A percentile compares a stretch with the other conserved stretches of the same genome.
Evolutionary conservation across 2,888 invertebrate species (phyloP).

Genomic region (Dynastes maya): DNA sequence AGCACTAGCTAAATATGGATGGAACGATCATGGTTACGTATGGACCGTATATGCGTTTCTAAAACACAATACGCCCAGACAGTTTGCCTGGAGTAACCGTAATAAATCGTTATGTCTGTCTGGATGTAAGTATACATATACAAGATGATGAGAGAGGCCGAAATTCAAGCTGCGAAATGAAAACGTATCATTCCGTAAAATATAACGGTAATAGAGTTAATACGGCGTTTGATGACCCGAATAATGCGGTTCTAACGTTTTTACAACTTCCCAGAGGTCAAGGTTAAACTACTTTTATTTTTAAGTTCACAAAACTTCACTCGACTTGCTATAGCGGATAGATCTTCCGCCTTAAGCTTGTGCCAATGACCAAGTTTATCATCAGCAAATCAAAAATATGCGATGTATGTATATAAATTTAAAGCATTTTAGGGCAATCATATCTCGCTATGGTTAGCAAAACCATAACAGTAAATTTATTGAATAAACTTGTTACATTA

Average conservation of each 20-base stretch:
- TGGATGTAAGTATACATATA: background rate
- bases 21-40: no score
- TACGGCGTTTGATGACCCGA: slow-evolving; percentile 59
- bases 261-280: slow-evolving; percentile 54
- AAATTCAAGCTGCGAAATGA: background rate
- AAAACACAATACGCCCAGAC: slow-evolving; percentile 1
- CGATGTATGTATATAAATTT: no score
- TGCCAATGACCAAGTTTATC: slow-evolving; percentile 61
- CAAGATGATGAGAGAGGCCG: background rate
- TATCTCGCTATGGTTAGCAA: no score
- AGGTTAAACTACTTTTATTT: slow-evolving; percentile 64
- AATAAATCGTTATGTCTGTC: background rate
- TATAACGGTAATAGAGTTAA: slow-evolving; percentile 1
- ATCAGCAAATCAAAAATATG: no score
- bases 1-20: no score
- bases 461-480: no score
- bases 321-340: slow-evolving; percentile 52
- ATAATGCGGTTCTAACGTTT: slow-evolving; percentile 61
- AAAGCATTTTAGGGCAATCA: no score
- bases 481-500: no score
- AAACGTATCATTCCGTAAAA: slow-evolving; percentile 4
- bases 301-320: slow-evolving; percentile 53
- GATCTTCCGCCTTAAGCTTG: slow-evolving; percentile 58
- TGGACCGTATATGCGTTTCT: background rate
- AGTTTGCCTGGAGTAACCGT: slow-evolving; percentile 4